These are phyloP conservation scores for Ecliptopera silaceata DNA, from an alignment of 2,888 invertebrate genomes.

Conservation along the genomic window DNA sequence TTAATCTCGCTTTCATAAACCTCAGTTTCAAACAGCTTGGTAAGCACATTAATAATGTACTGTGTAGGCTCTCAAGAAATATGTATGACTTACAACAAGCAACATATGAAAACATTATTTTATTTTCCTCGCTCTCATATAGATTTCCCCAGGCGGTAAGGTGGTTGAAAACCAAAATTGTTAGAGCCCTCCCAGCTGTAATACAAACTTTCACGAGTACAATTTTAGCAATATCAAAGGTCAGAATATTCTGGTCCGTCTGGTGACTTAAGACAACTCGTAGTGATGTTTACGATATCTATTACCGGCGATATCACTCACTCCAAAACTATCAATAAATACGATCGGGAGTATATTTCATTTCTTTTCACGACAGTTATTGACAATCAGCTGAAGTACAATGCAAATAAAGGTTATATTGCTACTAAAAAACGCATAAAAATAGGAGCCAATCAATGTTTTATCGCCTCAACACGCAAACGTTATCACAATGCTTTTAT, in stretches of 20 bases:
- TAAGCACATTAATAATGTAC: slow-evolving; percentile 24
- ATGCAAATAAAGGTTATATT: slow-evolving; percentile 29
- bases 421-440: slow-evolving; percentile 25
- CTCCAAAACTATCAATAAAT: slow-evolving; percentile 36
- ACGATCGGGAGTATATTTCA: slow-evolving; percentile 21
- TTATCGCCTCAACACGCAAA: slow-evolving; percentile 25
- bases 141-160: slow-evolving; percentile 49
- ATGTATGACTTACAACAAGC: slow-evolving; percentile 43
- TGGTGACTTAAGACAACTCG: slow-evolving; percentile 35
- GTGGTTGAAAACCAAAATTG: slow-evolving; percentile 25
- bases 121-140: slow-evolving; percentile 48
- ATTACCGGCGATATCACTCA: slow-evolving; percentile 37
- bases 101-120: slow-evolving; percentile 48
- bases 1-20: slow-evolving; percentile 17
- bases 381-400: slow-evolving; percentile 18
- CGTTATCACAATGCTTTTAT: slow-evolving; percentile 26
- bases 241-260: slow-evolving; percentile 28
- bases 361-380: slow-evolving; percentile 19
- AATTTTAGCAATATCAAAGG: slow-evolving; percentile 22
- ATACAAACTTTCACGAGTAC: slow-evolving; percentile 5
- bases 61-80: slow-evolving; percentile 28
- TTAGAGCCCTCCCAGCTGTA: slow-evolving; percentile 25
- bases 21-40: slow-evolving; percentile 16
- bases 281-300: slow-evolving; percentile 39
- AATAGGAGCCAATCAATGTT: slow-evolving; percentile 26